Conservation (phyloP, 2,888 invertebrate species). For the Carabus problematicus region DNA sequence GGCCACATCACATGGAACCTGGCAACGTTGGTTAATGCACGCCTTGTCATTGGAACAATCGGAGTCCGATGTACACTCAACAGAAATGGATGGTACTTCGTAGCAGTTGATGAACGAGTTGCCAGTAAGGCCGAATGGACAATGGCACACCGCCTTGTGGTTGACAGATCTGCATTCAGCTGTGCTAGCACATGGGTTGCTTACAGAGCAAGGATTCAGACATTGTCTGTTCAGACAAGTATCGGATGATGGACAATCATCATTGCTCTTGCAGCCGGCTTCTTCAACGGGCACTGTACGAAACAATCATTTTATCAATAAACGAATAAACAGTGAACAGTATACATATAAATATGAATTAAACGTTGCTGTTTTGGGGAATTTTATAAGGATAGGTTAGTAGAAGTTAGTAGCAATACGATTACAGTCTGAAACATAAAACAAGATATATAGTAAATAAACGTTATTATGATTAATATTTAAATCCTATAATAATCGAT, state of each 20-base stretch:
- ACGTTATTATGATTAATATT: slow-evolving; percentile 16
- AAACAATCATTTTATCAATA: slow-evolving; percentile 40
- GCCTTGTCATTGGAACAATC: slow-evolving; percentile 81
- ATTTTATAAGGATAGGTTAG: slow-evolving; percentile 12
- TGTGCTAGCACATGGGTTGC: slow-evolving; percentile 76
- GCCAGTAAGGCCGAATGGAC: slow-evolving; percentile 76
- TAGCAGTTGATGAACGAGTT: slow-evolving; percentile 84
- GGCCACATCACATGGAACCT: slow-evolving; percentile 78
- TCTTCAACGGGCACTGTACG: slow-evolving; percentile 57
- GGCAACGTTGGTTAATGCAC: slow-evolving; percentile 80
- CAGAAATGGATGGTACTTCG: slow-evolving; percentile 61
- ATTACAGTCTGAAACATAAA: slow-evolving; percentile 44
- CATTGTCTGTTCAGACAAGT: slow-evolving; percentile 77
- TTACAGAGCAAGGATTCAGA: slow-evolving; percentile 75
- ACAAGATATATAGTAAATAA: slow-evolving; percentile 29
- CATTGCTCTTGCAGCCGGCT: slow-evolving; percentile 73
- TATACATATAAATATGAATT: slow-evolving; percentile 45
- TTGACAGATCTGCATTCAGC: slow-evolving; percentile 79
- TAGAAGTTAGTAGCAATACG: slow-evolving; percentile 21
- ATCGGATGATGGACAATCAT: slow-evolving; percentile 75
- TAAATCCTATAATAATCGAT: slow-evolving; percentile 6
- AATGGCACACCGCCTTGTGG: slow-evolving; percentile 80
- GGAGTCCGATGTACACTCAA: slow-evolving; percentile 75
- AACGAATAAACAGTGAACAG: slow-evolving; percentile 26
- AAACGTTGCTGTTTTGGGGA: slow-evolving; percentile 42